phyloP scores from a whole-genome alignment of 2,888 invertebrate genomes.

The Steinernema hermaphroditum region DNA sequence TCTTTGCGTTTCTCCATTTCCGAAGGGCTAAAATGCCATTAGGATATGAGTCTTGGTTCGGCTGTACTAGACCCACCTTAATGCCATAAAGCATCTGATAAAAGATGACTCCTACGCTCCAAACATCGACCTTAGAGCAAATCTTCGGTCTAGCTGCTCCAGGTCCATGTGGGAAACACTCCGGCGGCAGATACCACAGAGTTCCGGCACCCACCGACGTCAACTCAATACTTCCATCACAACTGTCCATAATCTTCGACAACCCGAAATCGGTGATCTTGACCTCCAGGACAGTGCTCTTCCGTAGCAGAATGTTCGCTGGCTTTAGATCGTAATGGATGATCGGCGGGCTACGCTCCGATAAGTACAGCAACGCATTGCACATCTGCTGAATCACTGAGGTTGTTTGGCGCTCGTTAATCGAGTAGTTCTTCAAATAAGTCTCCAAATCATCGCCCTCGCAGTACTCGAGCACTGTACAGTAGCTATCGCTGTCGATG shows the following conservation, averaged over 20 bases:
- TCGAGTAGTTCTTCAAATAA: conserved; percentile 86
- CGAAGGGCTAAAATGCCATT: conserved; percentile 71
- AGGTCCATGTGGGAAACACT: conserved; percentile 85
- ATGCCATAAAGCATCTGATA: conserved; percentile 99
- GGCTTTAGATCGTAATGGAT: conserved; percentile 99
- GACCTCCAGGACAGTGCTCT: conserved; percentile 80
- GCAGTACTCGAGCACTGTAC: conserved; percentile 98
- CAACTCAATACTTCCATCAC: conserved; percentile 86
- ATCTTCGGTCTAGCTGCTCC: conserved; percentile 95
- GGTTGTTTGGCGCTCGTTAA: conserved; percentile 90
- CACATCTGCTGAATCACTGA: conserved; percentile 89
- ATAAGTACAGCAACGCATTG: conserved; percentile 97
- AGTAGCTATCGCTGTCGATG: conserved; percentile 99
- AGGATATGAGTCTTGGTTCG: not conserved
- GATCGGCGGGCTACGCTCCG: conserved; percentile 98
- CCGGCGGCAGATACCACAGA: conserved; percentile 98
- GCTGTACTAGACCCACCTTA: conserved; percentile 73
- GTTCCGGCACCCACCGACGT: conserved; percentile 99
- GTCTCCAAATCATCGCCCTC: conserved; percentile 99
- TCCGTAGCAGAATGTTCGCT: conserved; percentile 89
- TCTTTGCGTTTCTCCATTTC: conserved; percentile 97
- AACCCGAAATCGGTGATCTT: conserved; percentile 98
- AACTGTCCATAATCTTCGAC: conserved; percentile 90
- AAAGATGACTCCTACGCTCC: conserved; percentile 99
- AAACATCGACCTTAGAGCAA: conserved; percentile 98